Conservation (phyloP, 2,113 vertebrate species). For the Barbus barbus region DNA sequence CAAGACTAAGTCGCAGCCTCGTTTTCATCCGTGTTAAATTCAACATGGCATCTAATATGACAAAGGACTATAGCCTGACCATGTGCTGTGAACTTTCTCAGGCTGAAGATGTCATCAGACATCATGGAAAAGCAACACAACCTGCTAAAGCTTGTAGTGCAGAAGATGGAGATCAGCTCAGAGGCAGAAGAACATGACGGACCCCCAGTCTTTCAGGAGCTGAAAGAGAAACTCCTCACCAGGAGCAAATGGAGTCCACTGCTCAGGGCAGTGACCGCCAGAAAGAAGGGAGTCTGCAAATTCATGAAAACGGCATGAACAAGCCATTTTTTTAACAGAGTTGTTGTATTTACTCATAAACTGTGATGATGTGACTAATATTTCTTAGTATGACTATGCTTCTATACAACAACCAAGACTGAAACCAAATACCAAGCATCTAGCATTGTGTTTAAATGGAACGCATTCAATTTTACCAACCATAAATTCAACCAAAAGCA, state of each 20-base stretch:
- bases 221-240: slow-evolving; percentile 72
- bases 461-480: not conserved
- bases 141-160: slow-evolving; percentile 83
- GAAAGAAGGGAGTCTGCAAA: slow-evolving; percentile 29
- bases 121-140: slow-evolving; percentile 83
- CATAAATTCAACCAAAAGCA: not conserved
- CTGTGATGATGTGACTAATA: not conserved
- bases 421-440: not conserved
- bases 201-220: slow-evolving; percentile 74
- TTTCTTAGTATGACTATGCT: not conserved
- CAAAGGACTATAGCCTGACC: not conserved
- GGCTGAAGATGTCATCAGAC: slow-evolving; percentile 78
- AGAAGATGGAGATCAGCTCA: slow-evolving; percentile 87
- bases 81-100: slow-evolving; percentile 56
- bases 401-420: not conserved
- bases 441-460: not conserved
- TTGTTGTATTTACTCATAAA: not conserved
- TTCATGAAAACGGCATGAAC: not conserved
- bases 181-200: slow-evolving; percentile 83
- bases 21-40: not conserved
- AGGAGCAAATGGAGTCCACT: slow-evolving; percentile 80
- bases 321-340: not conserved
- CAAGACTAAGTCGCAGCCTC: no score
- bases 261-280: slow-evolving; percentile 70
- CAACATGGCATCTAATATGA: not conserved